Base-by-base conservation (phyloP, 2,113 vertebrate species). In the Smithornis capensis region DNA sequence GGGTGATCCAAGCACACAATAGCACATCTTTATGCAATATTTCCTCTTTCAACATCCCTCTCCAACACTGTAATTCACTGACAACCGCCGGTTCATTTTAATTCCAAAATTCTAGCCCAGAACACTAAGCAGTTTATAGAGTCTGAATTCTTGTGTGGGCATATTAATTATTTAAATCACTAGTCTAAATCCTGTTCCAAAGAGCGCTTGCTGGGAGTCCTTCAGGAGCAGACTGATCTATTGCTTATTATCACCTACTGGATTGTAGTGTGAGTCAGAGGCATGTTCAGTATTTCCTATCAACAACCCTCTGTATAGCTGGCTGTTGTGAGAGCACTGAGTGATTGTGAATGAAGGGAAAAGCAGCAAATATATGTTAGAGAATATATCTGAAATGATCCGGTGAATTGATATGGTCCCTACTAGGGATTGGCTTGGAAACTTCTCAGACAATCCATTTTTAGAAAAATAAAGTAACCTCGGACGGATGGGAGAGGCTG, bases 21-120 rank as follows among this genome's bases (percentile, higher is more conserved):
- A 88, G 83, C 92, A 94, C 90, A 95, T 91, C 68, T 96, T 95
- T 93, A 90, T 87, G 85, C 92, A 96, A 62, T 95, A 89, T 81
- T 96, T 93, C 76, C 92, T 94, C 92, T 94, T 93, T 95, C 95
- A 96, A 78, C 92, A 88, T 88, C 83, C 56, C 55, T 42, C 83
- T 95, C 86, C 92, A 90, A 63, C 44, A 21, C 75, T 86, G 70
- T 83, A 83, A 96, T 90, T 97, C 94, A 86, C 83, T 74, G 79
- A 92, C 90, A 95, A 93, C 67, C 1, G 2, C 77, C 14, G 7
- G 33, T 75, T 91, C 71, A 60, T 86, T 91, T 86, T 52, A 77
- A 74, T 92, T 90, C 85, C 87, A 75, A 85, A 90, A 86, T 88
- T 55, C 67, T 70, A 80, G 63, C 68, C 59, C 55, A 68, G 23